Conservation (phyloP, 2,797 vertebrate genomes). For the Anguilla marmorata region DNA sequence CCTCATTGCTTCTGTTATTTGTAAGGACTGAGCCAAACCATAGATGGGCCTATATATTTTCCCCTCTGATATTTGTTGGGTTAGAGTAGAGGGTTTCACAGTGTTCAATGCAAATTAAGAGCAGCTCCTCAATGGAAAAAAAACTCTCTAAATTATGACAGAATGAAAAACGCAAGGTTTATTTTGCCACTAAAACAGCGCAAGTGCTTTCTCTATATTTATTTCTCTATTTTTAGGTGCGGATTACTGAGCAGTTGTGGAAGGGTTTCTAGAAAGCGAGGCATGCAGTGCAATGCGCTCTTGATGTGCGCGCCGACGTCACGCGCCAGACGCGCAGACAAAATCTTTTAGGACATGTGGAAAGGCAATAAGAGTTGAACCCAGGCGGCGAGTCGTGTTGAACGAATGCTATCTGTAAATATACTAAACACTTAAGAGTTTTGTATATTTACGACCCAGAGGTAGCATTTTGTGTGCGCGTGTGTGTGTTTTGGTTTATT, state of each 20-base stretch:
- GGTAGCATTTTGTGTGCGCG: no score
- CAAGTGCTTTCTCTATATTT: neutral
- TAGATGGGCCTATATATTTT: neutral
- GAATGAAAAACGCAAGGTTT: neutral
- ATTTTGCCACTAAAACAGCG: neutral
- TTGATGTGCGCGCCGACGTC: neutral
- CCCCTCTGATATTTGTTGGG: neutral
- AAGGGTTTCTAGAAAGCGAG: conserved; percentile 5
- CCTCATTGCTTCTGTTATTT: neutral
- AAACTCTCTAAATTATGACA: neutral
- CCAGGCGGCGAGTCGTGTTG: neutral
- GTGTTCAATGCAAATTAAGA: neutral
- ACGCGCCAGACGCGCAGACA: neutral
- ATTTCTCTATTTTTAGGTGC: neutral
- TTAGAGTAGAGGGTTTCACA: neutral
- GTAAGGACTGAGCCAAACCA: neutral
- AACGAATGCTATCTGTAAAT: neutral
- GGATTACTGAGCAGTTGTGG: neutral
- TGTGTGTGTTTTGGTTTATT: neutral
- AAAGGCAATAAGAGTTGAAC: neutral
- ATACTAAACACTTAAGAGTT: no score
- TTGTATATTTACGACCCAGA: no score
- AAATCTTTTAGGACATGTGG: neutral
- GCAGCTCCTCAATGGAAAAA: neutral
- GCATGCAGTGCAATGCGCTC: neutral